phyloP scores from a whole-genome alignment of 2,888 invertebrate species.

The Micropterix aruncella region DNA sequence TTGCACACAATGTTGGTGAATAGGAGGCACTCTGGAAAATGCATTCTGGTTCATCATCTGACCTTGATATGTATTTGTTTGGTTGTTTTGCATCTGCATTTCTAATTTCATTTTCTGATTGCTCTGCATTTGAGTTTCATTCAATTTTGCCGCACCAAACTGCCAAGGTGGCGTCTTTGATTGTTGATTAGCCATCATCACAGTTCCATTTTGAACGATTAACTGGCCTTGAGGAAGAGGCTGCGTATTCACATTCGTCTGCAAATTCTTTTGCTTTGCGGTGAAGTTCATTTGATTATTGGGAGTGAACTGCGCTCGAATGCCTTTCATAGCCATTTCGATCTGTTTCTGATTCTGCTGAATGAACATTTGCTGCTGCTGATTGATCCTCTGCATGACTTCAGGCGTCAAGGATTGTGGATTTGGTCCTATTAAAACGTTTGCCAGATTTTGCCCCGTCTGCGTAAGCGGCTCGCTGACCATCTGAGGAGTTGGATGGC shows the following conservation, averaged over 20 bases:
- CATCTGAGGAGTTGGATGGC: background rate
- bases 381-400: conserved; percentile 40
- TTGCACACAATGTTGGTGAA: conserved; percentile 45
- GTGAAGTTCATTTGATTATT: conserved; percentile 21
- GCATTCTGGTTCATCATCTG: conserved; percentile 31
- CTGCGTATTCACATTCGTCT: conserved; percentile 16
- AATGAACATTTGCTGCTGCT: conserved; percentile 41
- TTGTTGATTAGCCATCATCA: conserved; percentile 31
- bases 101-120: conserved; percentile 7
- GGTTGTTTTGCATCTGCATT: conserved; percentile 2
- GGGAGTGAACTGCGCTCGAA: conserved; percentile 25
- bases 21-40: conserved; percentile 57
- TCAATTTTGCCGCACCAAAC: conserved; percentile 23
- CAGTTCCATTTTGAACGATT: conserved; percentile 33
- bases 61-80: background rate
- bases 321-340: conserved; percentile 38
- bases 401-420: conserved; percentile 31
- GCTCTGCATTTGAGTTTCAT: conserved; percentile 8
- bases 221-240: conserved; percentile 24
- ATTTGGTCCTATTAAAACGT: conserved; percentile 21
- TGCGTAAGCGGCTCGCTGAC: conserved; percentile 6
- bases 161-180: conserved; percentile 47
- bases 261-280: conserved; percentile 18
- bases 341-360: conserved; percentile 39
- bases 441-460: conserved; percentile 8